Evolutionary conservation across 2,888 invertebrate species (phyloP).

Genomic region (Scelioninae gen. 1): DNA sequence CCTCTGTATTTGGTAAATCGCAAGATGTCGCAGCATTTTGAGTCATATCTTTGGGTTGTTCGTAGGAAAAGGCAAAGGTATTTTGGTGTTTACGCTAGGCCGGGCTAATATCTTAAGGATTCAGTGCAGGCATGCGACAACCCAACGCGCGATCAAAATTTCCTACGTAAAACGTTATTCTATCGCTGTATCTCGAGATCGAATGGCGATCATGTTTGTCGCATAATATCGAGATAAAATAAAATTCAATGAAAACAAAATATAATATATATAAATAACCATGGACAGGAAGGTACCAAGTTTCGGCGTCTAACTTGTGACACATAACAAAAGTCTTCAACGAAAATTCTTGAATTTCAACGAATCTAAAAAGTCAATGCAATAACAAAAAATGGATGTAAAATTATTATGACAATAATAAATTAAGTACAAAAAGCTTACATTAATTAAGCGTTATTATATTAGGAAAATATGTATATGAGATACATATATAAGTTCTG

Average conservation of each 20-base stretch:
- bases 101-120: constrained; percentile 79
- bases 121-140: constrained; percentile 81
- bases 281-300: constrained; percentile 53
- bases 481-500: background rate
- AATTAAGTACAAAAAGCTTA: constrained; percentile 81
- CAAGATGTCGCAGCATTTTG: constrained; percentile 62
- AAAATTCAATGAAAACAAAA: constrained; percentile 67
- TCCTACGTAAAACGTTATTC: constrained; percentile 23
- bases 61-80: constrained; percentile 74
- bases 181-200: background rate
- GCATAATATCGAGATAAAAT: constrained; percentile 13
- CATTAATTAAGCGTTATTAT: constrained; percentile 53
- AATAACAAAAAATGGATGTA: constrained; percentile 48
- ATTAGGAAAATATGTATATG: constrained; percentile 14
- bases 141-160: constrained; percentile 65
- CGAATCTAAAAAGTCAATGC: constrained; percentile 56
- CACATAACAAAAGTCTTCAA: constrained; percentile 57
- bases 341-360: constrained; percentile 63
- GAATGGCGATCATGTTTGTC: background rate
- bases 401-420: constrained; percentile 77
- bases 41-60: constrained; percentile 75
- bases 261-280: constrained; percentile 62
- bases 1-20: constrained; percentile 75
- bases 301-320: constrained; percentile 43
- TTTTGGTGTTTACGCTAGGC: constrained; percentile 83